Evolutionary conservation across 2,888 invertebrate species (phyloP).

Genomic region (Amblyjoppa fuscipennis): DNA sequence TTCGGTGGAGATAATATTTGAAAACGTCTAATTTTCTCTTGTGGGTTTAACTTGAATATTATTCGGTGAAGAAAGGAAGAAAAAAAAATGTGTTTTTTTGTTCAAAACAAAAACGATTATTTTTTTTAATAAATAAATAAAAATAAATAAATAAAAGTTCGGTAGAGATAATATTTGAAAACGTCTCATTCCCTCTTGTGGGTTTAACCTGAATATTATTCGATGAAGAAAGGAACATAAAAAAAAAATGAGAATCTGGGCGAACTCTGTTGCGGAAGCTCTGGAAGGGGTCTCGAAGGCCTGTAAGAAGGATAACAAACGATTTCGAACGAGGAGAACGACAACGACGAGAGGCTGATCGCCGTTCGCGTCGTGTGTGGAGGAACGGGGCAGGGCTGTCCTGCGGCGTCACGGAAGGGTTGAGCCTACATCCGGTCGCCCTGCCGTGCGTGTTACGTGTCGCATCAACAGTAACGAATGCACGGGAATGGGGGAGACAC

Average conservation of each 20-base stretch:
- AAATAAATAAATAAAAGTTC: neutral
- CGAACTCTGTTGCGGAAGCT: neutral
- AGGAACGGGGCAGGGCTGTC: slow-evolving; percentile 60
- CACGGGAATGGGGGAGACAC: slow-evolving; percentile 23
- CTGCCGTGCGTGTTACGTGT: slow-evolving; percentile 66
- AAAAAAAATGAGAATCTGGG: slow-evolving; percentile 17
- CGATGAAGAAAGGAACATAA: neutral
- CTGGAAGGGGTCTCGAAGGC: slow-evolving; percentile 20
- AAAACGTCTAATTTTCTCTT: neutral
- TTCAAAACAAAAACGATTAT: too few relatives aligned
- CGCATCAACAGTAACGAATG: slow-evolving; percentile 45
- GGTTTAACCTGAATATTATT: slow-evolving; percentile 2
- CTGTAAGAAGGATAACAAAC: slow-evolving; percentile 51
- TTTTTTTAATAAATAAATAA: neutral
- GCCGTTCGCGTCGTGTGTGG: slow-evolving; percentile 44
- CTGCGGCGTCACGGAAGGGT: slow-evolving; percentile 71
- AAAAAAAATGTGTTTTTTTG: neutral
- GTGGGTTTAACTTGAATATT: neutral
- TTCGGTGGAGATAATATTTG: neutral
- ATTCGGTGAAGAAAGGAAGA: neutral
- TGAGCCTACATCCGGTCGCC: slow-evolving; percentile 71
- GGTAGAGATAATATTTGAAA: neutral
- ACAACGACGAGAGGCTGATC: slow-evolving; percentile 51
- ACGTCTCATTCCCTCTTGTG: neutral
- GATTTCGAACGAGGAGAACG: slow-evolving; percentile 24